Percentiles rank a stretch among this genome's conserved stretches.
These are phyloP conservation scores for Ochropacha duplaris DNA, from an alignment of 2,888 invertebrate species.

Conservation along the genomic window DNA sequence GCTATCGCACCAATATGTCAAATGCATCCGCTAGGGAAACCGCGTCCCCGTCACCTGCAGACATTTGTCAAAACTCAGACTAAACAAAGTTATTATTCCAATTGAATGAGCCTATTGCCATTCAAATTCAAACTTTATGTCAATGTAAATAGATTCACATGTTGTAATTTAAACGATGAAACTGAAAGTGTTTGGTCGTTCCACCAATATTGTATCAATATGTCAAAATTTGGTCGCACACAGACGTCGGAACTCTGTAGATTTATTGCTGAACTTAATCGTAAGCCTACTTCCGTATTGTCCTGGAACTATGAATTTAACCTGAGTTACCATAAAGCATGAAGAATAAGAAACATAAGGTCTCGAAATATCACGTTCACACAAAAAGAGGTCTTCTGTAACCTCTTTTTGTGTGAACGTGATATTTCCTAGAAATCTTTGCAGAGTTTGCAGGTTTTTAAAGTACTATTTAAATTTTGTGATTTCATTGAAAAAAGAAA, in stretches of 20 bases:
- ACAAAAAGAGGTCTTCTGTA: too few relatives aligned
- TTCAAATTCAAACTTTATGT: constrained; percentile 38
- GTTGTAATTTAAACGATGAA: constrained; percentile 5
- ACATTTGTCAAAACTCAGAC: constrained; percentile 78
- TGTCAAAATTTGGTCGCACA: constrained; percentile 63
- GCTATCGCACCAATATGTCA: constrained; percentile 78
- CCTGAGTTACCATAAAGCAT: too few relatives aligned
- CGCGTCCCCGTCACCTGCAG: constrained; percentile 76
- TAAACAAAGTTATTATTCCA: constrained; percentile 43
- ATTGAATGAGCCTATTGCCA: constrained; percentile 15
- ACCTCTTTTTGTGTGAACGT: too few relatives aligned
- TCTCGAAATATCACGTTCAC: too few relatives aligned
- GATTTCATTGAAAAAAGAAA: too few relatives aligned
- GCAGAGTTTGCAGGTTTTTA: too few relatives aligned
- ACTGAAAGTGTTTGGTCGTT: constrained; percentile 31
- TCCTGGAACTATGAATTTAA: constrained; percentile 28
- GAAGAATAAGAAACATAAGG: too few relatives aligned
- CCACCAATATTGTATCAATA: constrained; percentile 68
- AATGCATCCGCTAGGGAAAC: constrained; percentile 72
- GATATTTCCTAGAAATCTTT: too few relatives aligned
- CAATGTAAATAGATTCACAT: not conserved
- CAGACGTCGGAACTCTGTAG: constrained; percentile 52
- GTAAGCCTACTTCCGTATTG: constrained; percentile 47
- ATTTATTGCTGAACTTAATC: constrained; percentile 70
- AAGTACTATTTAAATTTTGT: too few relatives aligned